Conservation (phyloP, 1,140 invertebrate genomes). For the Melitaea cinxia region DNA sequence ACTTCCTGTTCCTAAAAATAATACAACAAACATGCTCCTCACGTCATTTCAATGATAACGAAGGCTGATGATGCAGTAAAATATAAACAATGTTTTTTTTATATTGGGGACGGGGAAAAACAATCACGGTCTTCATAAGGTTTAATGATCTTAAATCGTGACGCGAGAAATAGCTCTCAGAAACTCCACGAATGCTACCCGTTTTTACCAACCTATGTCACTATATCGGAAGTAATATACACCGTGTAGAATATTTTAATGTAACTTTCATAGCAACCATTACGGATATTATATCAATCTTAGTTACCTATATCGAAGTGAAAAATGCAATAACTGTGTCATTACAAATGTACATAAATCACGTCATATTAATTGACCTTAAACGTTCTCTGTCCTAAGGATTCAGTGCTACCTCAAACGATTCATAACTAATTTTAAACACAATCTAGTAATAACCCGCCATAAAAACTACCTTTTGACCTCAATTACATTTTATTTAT, state of each 20-base stretch:
- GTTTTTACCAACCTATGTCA: background rate
- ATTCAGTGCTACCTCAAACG: background rate
- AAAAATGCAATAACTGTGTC: background rate
- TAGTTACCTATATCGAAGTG: background rate
- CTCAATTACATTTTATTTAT: background rate
- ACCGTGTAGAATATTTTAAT: conserved; percentile 5
- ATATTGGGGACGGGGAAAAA: conserved; percentile 19
- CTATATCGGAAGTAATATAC: conserved; percentile 8
- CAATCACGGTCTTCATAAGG: conserved; percentile 3
- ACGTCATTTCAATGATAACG: conserved; percentile 31
- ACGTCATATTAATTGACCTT: background rate
- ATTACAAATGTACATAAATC: background rate
- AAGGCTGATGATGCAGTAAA: conserved; percentile 11
- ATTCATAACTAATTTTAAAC: background rate
- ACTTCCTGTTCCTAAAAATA: conserved; percentile 32
- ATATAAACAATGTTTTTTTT: conserved; percentile 25
- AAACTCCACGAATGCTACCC: conserved; percentile 3
- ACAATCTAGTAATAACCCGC: background rate
- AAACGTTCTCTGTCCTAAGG: background rate
- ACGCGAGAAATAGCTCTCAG: conserved; percentile 15
- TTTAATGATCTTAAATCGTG: conserved; percentile 15
- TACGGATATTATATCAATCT: background rate
- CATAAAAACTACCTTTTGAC: background rate
- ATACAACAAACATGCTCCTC: conserved; percentile 19
- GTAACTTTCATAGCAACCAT: background rate